Evolutionary conservation across 92 coral and sea anemone species (phyloP), one percentile per base, ranked within the genome.

Genomic region (Zoanthus sansibaricus): DNA sequence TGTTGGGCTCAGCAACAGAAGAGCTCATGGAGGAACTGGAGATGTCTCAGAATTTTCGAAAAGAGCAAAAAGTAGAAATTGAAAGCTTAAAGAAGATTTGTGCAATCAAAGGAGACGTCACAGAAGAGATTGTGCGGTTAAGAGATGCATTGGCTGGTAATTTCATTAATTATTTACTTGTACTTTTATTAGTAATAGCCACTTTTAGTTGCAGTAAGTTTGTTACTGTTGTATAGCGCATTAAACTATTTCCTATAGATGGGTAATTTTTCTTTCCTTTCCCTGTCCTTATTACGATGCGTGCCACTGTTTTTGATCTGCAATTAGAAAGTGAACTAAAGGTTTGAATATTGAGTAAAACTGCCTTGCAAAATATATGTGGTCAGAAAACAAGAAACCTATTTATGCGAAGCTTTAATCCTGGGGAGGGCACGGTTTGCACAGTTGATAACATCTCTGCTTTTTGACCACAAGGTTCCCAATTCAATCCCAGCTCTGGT

Each of bases 1-100:
- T 89, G 55, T 86, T 97, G 76, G 93, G 89, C 71, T 48, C 91
- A 44, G 95, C 98, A 15, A 97, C 99, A 5, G 89, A 95, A 83
- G 99, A 97, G 61, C 87, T 97, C 1, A 93, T 97, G 98, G 98
- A 97, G 74, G 98, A 97, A 88, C 87, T 95, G n/a, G 98, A 97
- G 83, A 79, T 88, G 62, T 97, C 98, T 10, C 98, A 95, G 14
- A 94, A 91, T 14, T 88, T 88, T 12, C 98, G 95, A 72, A 89
- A 97, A 10, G 99, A 97, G 48, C 98, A 95, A 83, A 92, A 88
- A 59, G 76, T 95, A 56, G 99, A 97, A 89, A 83, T 97, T 89
- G 98, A 97, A 79, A 91, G 93, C 72, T 89, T 95, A 76, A 97
- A 89, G 89, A 97, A 95, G 72, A 93, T 95, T 33, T 93, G 98